phyloP scores from a whole-genome alignment of 2,888 invertebrate genomes.

The Carcina quercana region DNA sequence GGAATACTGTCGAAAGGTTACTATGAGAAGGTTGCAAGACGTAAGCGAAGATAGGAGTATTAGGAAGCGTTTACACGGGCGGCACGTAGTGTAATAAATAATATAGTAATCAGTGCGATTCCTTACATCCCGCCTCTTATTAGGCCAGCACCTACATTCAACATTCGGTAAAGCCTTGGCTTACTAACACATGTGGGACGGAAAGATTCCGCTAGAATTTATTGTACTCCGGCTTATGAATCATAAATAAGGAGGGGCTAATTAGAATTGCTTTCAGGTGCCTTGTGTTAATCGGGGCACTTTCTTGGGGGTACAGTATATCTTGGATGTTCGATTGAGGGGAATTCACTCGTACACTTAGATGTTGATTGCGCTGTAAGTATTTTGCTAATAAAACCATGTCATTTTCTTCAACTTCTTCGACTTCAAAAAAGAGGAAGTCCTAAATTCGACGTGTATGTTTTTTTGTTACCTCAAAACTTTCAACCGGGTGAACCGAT shows the following conservation, averaged over 20 bases:
- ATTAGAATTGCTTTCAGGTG: slow-evolving; percentile 56
- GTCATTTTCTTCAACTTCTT: too few species aligned
- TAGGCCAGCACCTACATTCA: slow-evolving; percentile 71
- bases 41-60: slow-evolving; percentile 51
- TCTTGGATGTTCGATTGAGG: too few species aligned
- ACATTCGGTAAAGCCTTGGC: slow-evolving; percentile 68
- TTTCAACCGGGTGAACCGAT: too few species aligned
- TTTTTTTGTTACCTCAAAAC: too few species aligned
- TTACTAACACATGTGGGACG: slow-evolving; percentile 71
- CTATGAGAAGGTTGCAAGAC: slow-evolving; percentile 49
- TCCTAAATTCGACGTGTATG: too few species aligned
- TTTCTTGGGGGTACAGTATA: too few species aligned
- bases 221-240: slow-evolving; percentile 72
- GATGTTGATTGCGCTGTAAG: too few species aligned
- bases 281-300: background rate
- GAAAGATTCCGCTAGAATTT: slow-evolving; percentile 68
- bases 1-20: slow-evolving; percentile 13
- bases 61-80: slow-evolving; percentile 71
- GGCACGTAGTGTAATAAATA: slow-evolving; percentile 74
- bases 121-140: slow-evolving; percentile 72
- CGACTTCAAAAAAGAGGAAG: too few species aligned
- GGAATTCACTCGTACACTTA: too few species aligned
- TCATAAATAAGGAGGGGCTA: slow-evolving; percentile 70
- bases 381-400: too few species aligned
- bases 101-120: slow-evolving; percentile 73